Evolutionary conservation across 2,888 invertebrate species (phyloP).

Genomic region (Isoperla grammatica): DNA sequence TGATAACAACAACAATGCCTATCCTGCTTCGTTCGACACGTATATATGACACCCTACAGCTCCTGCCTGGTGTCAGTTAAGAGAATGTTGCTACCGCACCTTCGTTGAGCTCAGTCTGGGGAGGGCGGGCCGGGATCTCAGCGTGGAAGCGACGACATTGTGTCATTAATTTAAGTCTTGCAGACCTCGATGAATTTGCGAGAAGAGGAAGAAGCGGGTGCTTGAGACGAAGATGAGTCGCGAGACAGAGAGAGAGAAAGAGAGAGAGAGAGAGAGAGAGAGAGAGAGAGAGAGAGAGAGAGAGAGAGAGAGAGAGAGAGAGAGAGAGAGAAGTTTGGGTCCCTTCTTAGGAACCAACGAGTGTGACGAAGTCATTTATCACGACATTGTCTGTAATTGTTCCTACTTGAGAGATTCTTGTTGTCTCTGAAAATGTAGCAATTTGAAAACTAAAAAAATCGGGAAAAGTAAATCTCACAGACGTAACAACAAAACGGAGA

Average conservation of each 20-base stretch:
- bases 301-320: background rate
- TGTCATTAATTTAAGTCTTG: slow-evolving; percentile 2
- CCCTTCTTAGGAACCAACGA: background rate
- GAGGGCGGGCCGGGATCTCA: no score
- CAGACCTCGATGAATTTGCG: background rate
- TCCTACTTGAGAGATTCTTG: slow-evolving; percentile 5
- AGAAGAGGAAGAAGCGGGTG: background rate
- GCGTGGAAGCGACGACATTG: background rate
- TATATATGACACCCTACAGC: no score
- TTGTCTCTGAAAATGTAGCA: background rate
- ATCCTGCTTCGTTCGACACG: no score
- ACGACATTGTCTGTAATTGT: slow-evolving; percentile 20
- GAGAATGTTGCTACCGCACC: no score
- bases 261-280: background rate
- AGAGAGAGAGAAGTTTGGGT: no score
- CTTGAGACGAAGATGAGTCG: background rate
- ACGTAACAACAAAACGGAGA: no score
- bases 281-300: background rate
- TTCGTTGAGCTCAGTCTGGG: no score
- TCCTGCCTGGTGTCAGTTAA: no score
- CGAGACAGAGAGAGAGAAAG: background rate
- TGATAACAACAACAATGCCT: no score
- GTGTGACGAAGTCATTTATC: slow-evolving; percentile 21
- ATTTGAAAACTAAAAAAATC: no score
- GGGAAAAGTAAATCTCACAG: no score